phyloP scores from a whole-genome alignment of 2,888 invertebrate genomes.

The Didymodactylos carnosus region DNA sequence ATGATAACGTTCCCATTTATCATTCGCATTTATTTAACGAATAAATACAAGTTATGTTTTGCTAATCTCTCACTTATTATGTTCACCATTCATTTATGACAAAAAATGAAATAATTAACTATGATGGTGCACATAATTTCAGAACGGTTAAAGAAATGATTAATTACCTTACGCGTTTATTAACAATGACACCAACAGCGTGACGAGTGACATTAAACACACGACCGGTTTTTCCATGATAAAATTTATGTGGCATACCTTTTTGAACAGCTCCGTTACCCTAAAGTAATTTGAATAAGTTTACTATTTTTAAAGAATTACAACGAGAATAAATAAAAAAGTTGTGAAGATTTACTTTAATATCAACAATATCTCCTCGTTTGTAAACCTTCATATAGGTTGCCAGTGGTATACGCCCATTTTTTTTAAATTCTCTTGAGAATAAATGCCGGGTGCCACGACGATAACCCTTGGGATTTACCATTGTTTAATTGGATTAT shows the following conservation, averaged over 20 bases:
- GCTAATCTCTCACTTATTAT: too few species aligned
- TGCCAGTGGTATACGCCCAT: conserved; percentile 80
- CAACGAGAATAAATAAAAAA: too few species aligned
- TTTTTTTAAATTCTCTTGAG: conserved; percentile 76
- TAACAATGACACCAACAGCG: conserved; percentile 90
- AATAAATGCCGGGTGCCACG: conserved; percentile 97
- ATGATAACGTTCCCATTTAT: too few species aligned
- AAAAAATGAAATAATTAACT: too few species aligned
- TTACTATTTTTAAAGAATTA: too few species aligned
- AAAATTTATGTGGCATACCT: conserved; percentile 97
- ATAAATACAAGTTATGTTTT: too few species aligned
- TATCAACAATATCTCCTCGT: conserved; percentile 93
- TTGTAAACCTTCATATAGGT: conserved; percentile 96
- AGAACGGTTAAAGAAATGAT: too few species aligned
- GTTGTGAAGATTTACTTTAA: conserved; percentile 59
- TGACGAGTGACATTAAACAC: conserved; percentile 93
- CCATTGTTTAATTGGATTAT: too few species aligned
- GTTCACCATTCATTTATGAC: too few species aligned
- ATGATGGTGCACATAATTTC: too few species aligned
- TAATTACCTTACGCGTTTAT: conserved; percentile 79
- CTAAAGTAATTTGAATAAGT: conserved; percentile 36
- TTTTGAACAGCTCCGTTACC: conserved; percentile 98
- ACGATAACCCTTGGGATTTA: conserved; percentile 95
- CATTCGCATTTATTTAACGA: too few species aligned
- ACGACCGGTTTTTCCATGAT: conserved; percentile 94